Evolutionary conservation across 1,140 invertebrate species (phyloP), one percentile per base, ranked within the genome.

Genomic region (Cotesia glomerata): DNA sequence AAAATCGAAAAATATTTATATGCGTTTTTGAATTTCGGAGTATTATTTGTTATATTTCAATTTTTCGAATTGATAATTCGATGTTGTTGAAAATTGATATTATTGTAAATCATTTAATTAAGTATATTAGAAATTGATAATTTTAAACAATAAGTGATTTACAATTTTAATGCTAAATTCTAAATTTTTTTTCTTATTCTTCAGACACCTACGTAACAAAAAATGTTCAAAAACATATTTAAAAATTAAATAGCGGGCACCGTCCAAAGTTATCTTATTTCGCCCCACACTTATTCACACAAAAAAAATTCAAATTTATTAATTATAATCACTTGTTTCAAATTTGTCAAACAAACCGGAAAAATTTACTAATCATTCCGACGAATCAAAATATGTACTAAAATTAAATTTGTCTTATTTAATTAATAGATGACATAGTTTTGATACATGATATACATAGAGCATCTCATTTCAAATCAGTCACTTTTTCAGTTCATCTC

Each of bases 241-340:
- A 64, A 73, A 39, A 74, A 58, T 54, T 54, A 71, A 72, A 34
- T n/a, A 75, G 76, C 78, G 79, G 80, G 81, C 81, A 81, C 81
- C 82, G 82, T 84, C 82, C 80, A 84, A 79, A 77, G 73, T 74
- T 71, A 74, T 77, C 82, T 81, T 76, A 69, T 79, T 74, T 80
- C 71, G 76, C 75, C 77, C 78, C 76, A 77, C 71, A 74, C 78
- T 63, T 66, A 74, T 62, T 73, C 58, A 14, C 0, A n/a, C 52
- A 54, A 5, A 54, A 13, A 54, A 54, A 54, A 14, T 18, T 58
- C 26, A 26, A 26, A 1, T 26, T 26, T 26, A 26, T 26, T 3
- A 26, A 26, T 39, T 39, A 9, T 39, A 7, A 39, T 45, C 39
- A 45, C 11, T 45, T 9, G 11, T 11, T 7, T 45, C 11, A 45